phyloP scores from a whole-genome alignment of 2,888 invertebrate species.

The Oligia latruncula region DNA sequence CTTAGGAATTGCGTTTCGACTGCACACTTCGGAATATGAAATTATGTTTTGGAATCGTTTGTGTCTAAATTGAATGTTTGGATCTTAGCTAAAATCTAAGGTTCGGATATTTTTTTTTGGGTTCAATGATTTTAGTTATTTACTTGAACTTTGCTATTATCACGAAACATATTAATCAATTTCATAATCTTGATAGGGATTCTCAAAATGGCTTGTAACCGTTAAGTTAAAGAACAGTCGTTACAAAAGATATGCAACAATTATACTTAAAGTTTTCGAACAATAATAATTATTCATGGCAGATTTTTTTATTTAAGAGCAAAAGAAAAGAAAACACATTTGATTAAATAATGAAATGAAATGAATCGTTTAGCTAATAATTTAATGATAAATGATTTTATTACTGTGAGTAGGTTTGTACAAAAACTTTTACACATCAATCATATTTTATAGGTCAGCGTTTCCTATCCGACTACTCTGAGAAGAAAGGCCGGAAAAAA shows the following conservation, averaged over 20 bases:
- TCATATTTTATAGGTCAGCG: neutral
- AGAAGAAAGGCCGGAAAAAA: neutral
- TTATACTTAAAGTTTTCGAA: neutral
- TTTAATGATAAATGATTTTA: neutral
- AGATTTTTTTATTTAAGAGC: neutral
- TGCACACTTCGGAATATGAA: conserved; percentile 44
- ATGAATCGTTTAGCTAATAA: neutral
- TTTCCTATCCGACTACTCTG: neutral
- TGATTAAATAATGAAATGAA: neutral
- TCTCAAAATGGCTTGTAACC: neutral
- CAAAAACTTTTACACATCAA: too few species aligned
- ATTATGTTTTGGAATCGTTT: conserved; percentile 28
- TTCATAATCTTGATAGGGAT: neutral
- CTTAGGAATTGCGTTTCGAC: conserved; percentile 35
- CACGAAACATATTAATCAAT: neutral
- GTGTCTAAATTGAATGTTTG: conserved; percentile 24
- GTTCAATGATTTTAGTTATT: neutral
- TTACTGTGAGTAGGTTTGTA: neutral
- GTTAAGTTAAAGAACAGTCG: neutral
- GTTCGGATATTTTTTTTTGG: neutral
- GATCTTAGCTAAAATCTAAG: neutral
- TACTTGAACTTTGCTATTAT: neutral
- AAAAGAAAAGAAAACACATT: neutral
- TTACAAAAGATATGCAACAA: neutral
- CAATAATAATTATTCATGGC: neutral